These are phyloP conservation scores for Dendroctonus ponderosae DNA, from an alignment of 1,140 invertebrate genomes.

Conservation along the genomic window DNA sequence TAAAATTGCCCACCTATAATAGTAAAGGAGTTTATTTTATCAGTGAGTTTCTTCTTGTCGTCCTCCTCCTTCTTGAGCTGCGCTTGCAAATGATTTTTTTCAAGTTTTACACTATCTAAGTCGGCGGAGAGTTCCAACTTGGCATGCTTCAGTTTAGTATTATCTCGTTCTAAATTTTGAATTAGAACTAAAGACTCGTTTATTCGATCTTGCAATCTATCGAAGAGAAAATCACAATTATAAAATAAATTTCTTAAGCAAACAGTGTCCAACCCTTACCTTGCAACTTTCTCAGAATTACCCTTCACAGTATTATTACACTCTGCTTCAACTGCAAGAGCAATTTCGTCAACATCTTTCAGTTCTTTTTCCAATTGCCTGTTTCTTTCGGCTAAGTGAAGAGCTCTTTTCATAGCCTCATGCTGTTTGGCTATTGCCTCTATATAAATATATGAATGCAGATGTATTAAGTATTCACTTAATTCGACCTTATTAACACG, in stretches of 20 bases:
- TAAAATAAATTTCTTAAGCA: too few species aligned
- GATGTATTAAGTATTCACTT: too few species aligned
- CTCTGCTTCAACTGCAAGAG: conserved; percentile 66
- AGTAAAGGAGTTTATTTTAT: conserved; percentile 55
- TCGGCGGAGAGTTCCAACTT: conserved; percentile 54
- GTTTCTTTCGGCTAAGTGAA: conserved; percentile 67
- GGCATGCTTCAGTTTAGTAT: conserved; percentile 51
- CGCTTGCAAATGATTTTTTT: conserved; percentile 55
- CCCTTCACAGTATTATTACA: conserved; percentile 55
- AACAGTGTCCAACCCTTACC: conserved; percentile 28
- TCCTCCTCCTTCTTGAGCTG: conserved; percentile 60
- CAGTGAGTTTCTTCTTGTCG: conserved; percentile 57
- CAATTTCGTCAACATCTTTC: conserved; percentile 65
- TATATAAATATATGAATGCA: too few species aligned
- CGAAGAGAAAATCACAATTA: neutral
- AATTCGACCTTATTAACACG: too few species aligned
- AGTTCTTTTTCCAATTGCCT: conserved; percentile 65
- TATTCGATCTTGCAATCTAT: conserved; percentile 53
- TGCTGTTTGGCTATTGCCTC: conserved; percentile 66
- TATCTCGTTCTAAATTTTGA: conserved; percentile 54
- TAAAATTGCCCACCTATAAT: conserved; percentile 50
- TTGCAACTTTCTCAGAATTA: conserved; percentile 45
- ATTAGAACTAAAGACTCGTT: conserved; percentile 53
- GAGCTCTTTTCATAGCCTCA: conserved; percentile 68
- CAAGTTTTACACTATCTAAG: conserved; percentile 53